Evolutionary conservation across 1,140 invertebrate genomes (phyloP).

Genomic region (Globodera rostochiensis): DNA sequence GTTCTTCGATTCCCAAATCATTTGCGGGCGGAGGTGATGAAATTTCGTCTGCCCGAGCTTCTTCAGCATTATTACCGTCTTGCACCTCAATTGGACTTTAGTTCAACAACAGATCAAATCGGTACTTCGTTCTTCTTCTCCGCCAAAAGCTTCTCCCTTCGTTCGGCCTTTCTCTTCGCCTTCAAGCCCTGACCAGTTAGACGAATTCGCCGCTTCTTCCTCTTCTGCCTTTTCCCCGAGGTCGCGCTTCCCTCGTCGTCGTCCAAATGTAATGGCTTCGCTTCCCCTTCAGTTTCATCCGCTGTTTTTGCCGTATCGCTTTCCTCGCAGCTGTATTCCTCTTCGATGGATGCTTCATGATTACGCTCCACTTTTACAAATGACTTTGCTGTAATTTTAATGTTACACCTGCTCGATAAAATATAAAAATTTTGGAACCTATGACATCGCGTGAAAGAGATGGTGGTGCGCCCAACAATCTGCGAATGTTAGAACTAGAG

Average conservation of each 20-base stretch:
- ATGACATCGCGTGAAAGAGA: conserved; percentile 6
- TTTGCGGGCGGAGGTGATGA: conserved; percentile 16
- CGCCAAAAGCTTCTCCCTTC: conserved; percentile 24
- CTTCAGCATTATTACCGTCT: conserved; percentile 18
- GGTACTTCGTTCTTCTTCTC: conserved; percentile 30
- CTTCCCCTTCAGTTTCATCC: conserved; percentile 29
- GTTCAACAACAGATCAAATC: not conserved
- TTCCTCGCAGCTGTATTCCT: conserved; percentile 26
- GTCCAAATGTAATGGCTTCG: not conserved
- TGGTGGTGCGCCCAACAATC: conserved; percentile 26
- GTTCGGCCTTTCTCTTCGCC: conserved; percentile 39
- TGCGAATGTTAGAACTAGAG: not conserved
- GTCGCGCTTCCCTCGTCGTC: conserved; percentile 15
- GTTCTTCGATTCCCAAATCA: conserved; percentile 9
- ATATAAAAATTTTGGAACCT: not conserved
- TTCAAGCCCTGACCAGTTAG: conserved; percentile 21
- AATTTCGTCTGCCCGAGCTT: conserved; percentile 13
- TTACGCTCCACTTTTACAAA: not conserved
- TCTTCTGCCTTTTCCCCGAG: conserved; percentile 23
- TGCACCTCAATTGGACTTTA: not conserved
- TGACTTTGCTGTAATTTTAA: conserved; percentile 9
- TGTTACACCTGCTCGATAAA: not conserved
- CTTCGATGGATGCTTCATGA: not conserved
- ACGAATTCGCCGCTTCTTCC: conserved; percentile 36
- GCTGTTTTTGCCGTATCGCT: conserved; percentile 23